Conservation (phyloP, 2,113 vertebrate genomes). For the Peromyscus maniculatus region DNA sequence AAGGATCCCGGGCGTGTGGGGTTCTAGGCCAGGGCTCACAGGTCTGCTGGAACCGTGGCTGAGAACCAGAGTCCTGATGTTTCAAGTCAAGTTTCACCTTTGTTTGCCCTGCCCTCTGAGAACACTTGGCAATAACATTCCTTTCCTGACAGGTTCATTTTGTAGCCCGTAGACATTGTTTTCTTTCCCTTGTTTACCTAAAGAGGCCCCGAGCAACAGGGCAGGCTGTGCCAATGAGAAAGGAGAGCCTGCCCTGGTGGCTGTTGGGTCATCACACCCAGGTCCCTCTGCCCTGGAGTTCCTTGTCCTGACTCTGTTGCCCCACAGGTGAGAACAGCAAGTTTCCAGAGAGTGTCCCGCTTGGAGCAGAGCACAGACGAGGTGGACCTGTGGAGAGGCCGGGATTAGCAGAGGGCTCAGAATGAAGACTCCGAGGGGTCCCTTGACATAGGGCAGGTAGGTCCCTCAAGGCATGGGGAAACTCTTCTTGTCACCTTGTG, state of each 20-base stretch:
- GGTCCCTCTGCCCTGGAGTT: not conserved
- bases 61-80: conserved; percentile 15
- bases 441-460: not conserved
- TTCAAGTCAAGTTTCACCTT: conserved; percentile 75
- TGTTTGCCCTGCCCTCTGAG: conserved; percentile 82
- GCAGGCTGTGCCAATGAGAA: conserved; percentile 69
- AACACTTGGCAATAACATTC: conserved; percentile 84
- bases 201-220: conserved; percentile 83
- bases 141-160: conserved; percentile 83
- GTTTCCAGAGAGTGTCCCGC: not conserved
- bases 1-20: not conserved
- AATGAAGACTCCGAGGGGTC: not conserved
- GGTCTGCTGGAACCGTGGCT: not conserved
- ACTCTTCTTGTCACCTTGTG: not conserved
- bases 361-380: not conserved
- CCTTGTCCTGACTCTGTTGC: not conserved
- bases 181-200: conserved; percentile 87
- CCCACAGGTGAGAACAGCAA: not conserved
- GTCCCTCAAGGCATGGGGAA: not conserved
- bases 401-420: not conserved
- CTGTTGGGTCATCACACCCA: conserved; percentile 67
- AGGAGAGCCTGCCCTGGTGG: conserved; percentile 66
- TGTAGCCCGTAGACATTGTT: conserved; percentile 77
- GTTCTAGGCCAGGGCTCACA: not conserved
- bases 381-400: not conserved